Evolutionary conservation across 2,113 vertebrate species (phyloP), one percentile per base, ranked within the genome.

Genomic region (Anolis sagrei): DNA sequence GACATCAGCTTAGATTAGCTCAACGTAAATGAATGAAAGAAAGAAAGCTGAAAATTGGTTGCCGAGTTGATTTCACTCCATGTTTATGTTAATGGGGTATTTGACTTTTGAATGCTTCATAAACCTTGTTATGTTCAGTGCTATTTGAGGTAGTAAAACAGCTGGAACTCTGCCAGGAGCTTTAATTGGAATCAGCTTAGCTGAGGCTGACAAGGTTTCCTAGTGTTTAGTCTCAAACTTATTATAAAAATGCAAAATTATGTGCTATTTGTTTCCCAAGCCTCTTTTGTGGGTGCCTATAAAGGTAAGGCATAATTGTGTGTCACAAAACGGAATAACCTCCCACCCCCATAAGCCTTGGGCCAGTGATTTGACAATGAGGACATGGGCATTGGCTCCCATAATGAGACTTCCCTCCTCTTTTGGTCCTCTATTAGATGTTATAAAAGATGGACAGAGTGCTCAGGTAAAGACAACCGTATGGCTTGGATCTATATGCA

Each of bases 51-150:
- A 95, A 97, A 96, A 96, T 95, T 95, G 94, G 94, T 91, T 83
- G 95, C 95, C 93, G 95, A 96, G 95, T 96, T 96, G 96, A 95
- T 97, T 96, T 96, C 95, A 92, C 94, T 95, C 91, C 95, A 93
- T 97, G 96, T 96, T 97, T 97, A 96, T 97, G 96, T 97, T 97
- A 97, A 97, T 96, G 95, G 95, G 96, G 94, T 95, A 95, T 97
- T 96, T 97, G 96, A 97, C 97, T 97, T 97, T 95, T 97, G 96
- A 97, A 97, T 96, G 97, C 96, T 97, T 97, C 97, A 97, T 97
- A 97, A 97, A 97, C 96, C 95, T 96, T 96, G 95, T 96, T 97
- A 96, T 95, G 95, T 94, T 97, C 95, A 92, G 91, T 92, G 94
- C 97, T 96, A 96, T 97, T 95, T 96, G 95, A 95, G 93, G 95